Base-by-base conservation (phyloP, 2,113 vertebrate species). In the Stercorarius parasiticus region DNA sequence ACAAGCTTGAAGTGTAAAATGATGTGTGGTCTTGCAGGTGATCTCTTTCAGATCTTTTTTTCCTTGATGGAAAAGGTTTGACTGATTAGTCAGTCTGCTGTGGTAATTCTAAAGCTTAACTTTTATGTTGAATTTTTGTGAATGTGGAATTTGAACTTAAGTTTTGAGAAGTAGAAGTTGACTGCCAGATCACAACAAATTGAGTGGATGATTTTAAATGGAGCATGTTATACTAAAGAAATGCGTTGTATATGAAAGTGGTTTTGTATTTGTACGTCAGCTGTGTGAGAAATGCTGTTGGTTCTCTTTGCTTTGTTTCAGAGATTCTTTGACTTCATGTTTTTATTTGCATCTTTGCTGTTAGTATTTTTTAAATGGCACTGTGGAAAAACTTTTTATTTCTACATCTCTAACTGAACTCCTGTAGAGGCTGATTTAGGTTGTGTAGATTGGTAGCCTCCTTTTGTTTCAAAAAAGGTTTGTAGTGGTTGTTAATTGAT, bases 221-320 rank as follows among this genome's bases (percentile, higher is more conserved):
- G 17, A 66, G 38, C 0, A 1, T 2, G 7, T 40, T 34, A 19
- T 0, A 0, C 15, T n/a, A 47, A 47, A n/a, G 5, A 36, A 65
- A 18, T 38, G 38, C 11, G 5, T 23, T 70, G 42, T 55, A n/a
- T 45, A n/a, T 66, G 2, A 64, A 62, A 8, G 27, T 23, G 36
- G 0, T 20, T 76, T 56, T 82, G 47, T n/a, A 15, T 83, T 58
- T 87, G 43, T 65, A 20, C 1, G 0, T 58, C 13, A 69, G 11
- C 27, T 82, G 11, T 40, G 36, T 56, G 42, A 69, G 34, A 65
- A 91, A 32, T 9, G 22, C 21, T 47, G 3, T n/a, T 58, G 79
- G 30, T 56, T 69, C 40, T 59, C 85, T 56, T 27, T 55, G 38
- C 22, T 86, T 90, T 56, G 8, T 72, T 85, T 70, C 30, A 13